Evolutionary conservation across 2,888 invertebrate species (phyloP), one percentile per base, ranked within the genome.

Genomic region (Argyresthia albistria): DNA sequence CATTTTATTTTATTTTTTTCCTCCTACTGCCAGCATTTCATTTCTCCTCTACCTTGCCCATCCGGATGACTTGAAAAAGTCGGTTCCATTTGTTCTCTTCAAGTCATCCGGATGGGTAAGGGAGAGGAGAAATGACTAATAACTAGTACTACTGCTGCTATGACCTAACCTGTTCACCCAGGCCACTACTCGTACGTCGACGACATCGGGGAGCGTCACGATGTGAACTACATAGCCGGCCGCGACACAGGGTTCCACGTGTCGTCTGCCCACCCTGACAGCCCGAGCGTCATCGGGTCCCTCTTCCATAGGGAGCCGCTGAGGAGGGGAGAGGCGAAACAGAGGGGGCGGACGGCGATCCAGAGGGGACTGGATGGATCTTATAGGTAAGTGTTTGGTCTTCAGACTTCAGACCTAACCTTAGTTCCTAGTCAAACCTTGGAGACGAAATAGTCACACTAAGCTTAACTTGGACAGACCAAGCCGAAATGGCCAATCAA

Each of bases 171-270:
- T 35, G 8, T 25, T 36, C 37, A 35, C n/a, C 36, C 49, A 88
- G 93, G 92, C 14, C 88, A 90, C 56, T 94, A 93, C 67, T 91
- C 93, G 0, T 94, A 90, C 67, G 77, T 93, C 15, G 94, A 94
- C 62, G 94, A 94, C 65, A 90, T 93, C 35, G 94, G 94, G 0
- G 93, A 93, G 64, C 84, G 91, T 1, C 93, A 94, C 65, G 91
- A 92, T 60, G 93, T 94, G 0, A 90, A 92, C 16, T 95, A 92
- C 75, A 91, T 93, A 43, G 94, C 94, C 4, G 93, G 94, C 0
- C 89, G 92, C 43, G 91, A 91, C 57, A 93, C 92, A 0, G 94
- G 94, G 0, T 95, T 93, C 73, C 92, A 93, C 67, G 93, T 94
- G 1, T 91, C 91, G 25, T 93, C 91, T 0, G 89, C 91, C 0